Evolutionary conservation across 2,888 invertebrate species (phyloP).

Genomic region (Cephus sareptanus): DNA sequence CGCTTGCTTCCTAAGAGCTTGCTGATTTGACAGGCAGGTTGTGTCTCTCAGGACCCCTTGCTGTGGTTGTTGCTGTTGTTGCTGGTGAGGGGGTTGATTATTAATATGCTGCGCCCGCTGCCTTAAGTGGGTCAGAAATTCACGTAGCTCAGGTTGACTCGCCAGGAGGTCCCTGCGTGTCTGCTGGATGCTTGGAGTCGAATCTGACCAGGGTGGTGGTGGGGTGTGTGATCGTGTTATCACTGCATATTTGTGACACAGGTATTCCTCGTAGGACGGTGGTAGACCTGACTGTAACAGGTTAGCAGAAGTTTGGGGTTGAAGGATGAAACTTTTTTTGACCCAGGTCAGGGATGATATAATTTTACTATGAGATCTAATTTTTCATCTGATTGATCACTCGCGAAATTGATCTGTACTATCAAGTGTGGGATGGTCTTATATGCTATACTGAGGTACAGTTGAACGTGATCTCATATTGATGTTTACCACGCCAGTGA

Average conservation of each 20-base stretch:
- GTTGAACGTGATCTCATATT: too few relatives aligned
- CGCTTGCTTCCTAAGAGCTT: conserved; percentile 50
- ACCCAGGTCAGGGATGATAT: too few relatives aligned
- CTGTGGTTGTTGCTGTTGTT: conserved; percentile 27
- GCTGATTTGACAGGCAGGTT: conserved; percentile 45
- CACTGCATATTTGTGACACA: conserved; percentile 56
- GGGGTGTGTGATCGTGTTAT: conserved; percentile 61
- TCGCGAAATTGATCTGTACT: too few relatives aligned
- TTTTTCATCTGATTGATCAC: too few relatives aligned
- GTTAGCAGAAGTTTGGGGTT: too few relatives aligned
- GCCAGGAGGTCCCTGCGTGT: conserved; percentile 50
- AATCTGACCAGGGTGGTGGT: conserved; percentile 62
- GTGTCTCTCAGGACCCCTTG: conserved; percentile 40
- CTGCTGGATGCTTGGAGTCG: conserved; percentile 40
- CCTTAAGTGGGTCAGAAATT: conserved; percentile 52
- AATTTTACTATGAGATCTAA: too few relatives aligned
- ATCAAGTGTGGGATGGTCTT: too few relatives aligned
- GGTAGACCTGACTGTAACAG: conserved; percentile 57
- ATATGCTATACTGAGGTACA: too few relatives aligned
- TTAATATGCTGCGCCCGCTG: conserved; percentile 36
- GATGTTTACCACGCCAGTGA: too few relatives aligned
- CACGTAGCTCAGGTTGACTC: conserved; percentile 54
- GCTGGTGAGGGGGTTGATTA: conserved; percentile 39
- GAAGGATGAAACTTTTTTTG: too few relatives aligned
- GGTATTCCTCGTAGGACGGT: conserved; percentile 63